phyloP scores from a whole-genome alignment of 2,797 vertebrate genomes.

The Petrocephalus sullivani region DNA sequence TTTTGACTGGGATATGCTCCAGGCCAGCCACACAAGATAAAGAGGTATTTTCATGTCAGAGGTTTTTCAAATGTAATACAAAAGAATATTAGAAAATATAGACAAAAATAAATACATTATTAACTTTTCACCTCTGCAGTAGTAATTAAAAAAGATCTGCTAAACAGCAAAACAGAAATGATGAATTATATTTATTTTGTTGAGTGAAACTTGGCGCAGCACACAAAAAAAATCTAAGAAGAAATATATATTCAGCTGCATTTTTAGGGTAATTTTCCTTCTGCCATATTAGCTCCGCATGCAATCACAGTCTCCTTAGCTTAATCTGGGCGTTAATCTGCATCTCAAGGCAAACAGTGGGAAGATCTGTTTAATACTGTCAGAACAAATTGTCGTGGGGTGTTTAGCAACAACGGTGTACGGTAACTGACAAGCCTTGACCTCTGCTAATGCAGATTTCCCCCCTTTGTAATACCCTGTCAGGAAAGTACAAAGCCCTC shows the following conservation, averaged over 20 bases:
- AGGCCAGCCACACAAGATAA: neutral
- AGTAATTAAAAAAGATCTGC: neutral
- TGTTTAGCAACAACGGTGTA: neutral
- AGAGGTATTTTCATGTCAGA: neutral
- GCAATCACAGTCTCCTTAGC: neutral
- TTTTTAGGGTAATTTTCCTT: neutral
- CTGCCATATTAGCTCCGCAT: neutral
- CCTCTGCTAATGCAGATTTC: slow-evolving; percentile 4
- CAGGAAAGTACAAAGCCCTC: slow-evolving; percentile 7
- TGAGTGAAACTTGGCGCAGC: neutral
- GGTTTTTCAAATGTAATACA: neutral
- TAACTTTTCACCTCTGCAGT: neutral
- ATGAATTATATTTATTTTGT: neutral
- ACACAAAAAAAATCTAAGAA: neutral
- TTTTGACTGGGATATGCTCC: neutral
- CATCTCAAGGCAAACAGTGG: slow-evolving; percentile 23
- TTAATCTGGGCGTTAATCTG: slow-evolving; percentile 20
- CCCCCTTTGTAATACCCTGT: slow-evolving; percentile 5
- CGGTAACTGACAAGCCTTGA: slow-evolving; percentile 1
- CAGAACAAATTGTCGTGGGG: slow-evolving; percentile 3
- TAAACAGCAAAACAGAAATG: neutral
- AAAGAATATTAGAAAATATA: neutral
- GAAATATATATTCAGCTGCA: neutral
- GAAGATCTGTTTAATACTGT: slow-evolving; percentile 22
- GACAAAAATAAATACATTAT: neutral